These are phyloP conservation scores for Lamprologus tigripictilis DNA, from an alignment of 2,113 vertebrate genomes.

Conservation along the genomic window DNA sequence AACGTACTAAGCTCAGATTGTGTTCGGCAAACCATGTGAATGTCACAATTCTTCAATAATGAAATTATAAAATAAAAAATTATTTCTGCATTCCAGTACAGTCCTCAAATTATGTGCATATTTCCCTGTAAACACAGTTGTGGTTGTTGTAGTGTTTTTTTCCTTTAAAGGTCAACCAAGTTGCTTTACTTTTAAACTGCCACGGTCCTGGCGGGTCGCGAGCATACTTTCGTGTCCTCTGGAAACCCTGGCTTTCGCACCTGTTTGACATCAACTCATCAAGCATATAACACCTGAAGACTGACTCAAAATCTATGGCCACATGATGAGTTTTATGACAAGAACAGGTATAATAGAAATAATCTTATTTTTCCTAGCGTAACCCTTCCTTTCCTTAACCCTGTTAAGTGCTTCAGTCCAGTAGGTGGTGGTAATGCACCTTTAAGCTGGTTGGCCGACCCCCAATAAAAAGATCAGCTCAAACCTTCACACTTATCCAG, in stretches of 20 bases:
- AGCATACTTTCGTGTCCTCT: background rate
- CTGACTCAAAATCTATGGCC: background rate
- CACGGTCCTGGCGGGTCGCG: rapidly evolving
- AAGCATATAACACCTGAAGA: background rate
- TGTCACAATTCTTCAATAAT: background rate
- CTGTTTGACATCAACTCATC: background rate
- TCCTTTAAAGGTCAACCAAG: background rate
- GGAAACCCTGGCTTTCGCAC: background rate
- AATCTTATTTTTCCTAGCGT: background rate
- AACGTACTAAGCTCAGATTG: background rate
- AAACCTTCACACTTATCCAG: background rate
- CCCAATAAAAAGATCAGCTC: background rate
- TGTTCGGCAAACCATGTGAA: background rate
- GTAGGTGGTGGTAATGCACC: background rate
- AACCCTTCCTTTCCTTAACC: background rate
- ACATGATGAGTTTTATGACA: background rate
- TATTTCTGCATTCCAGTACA: background rate
- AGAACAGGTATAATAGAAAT: background rate
- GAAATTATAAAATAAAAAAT: background rate
- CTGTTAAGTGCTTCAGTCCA: background rate
- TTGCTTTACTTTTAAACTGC: rapidly evolving
- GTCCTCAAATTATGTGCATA: background rate
- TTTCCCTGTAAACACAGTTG: background rate
- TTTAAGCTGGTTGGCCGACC: background rate
- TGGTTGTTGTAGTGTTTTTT: background rate